A percentile compares a stretch with the other conserved stretches of the same genome.
Evolutionary conservation across 2,888 invertebrate genomes (phyloP).

Genomic region (Nephrotoma appendiculata): DNA sequence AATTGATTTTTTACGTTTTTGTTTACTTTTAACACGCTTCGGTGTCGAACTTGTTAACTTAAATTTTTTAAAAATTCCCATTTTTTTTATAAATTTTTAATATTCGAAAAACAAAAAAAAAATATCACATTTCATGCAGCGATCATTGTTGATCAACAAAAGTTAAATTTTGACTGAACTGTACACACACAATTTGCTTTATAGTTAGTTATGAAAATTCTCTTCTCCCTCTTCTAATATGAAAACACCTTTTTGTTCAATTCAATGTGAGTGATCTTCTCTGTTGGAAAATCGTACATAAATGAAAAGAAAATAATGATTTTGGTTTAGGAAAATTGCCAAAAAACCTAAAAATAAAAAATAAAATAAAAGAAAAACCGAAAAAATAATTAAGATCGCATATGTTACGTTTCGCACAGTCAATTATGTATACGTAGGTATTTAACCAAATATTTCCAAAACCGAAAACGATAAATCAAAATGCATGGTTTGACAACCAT

Average conservation of each 20-base stretch:
- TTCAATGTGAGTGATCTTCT: background rate
- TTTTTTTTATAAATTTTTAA: background rate
- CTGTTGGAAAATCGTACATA: background rate
- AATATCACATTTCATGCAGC: background rate
- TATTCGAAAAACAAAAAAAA: background rate
- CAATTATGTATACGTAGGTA: background rate
- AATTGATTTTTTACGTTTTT: slow-evolving; percentile 13
- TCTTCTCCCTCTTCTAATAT: background rate
- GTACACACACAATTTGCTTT: background rate
- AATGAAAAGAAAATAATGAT: background rate
- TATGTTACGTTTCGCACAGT: background rate
- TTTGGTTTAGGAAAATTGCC: background rate
- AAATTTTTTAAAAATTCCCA: slow-evolving; percentile 6
- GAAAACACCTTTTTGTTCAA: background rate
- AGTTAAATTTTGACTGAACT: background rate
- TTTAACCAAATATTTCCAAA: background rate
- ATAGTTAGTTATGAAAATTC: background rate
- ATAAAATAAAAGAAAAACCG: background rate
- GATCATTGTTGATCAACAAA: background rate
- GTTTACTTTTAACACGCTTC: background rate
- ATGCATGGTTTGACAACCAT: background rate
- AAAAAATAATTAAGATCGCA: background rate
- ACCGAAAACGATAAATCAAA: background rate
- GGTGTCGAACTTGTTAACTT: background rate
- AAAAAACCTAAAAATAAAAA: background rate